These are phyloP conservation scores for Zeugodacus cucurbitae DNA, from an alignment of 1,140 invertebrate species.

Conservation along the genomic window DNA sequence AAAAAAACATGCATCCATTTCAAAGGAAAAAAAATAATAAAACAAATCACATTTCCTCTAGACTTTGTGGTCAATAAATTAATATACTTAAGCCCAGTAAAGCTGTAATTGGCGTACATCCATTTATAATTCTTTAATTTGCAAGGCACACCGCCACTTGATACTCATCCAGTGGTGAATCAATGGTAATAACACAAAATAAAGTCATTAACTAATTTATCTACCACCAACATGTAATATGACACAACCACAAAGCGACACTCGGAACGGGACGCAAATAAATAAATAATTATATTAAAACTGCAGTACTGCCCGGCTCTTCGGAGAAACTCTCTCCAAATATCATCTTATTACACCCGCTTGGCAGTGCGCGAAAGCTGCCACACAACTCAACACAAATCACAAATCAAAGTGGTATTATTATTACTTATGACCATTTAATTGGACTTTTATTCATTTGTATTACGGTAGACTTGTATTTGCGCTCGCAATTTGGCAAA, in stretches of 20 bases:
- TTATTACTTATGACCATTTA: slow-evolving; percentile 67
- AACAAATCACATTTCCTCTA: too few species aligned
- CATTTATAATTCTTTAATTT: too few species aligned
- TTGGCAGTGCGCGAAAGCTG: slow-evolving; percentile 25
- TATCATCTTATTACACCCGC: slow-evolving; percentile 26
- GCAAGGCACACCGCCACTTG: too few species aligned
- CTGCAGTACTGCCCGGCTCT: background rate
- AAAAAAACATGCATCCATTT: too few species aligned
- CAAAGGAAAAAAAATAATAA: too few species aligned
- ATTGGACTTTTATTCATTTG: slow-evolving; percentile 66
- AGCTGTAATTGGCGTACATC: too few species aligned
- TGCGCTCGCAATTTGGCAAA: slow-evolving; percentile 62
- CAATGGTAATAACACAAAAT: background rate
- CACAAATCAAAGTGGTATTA: slow-evolving; percentile 66
- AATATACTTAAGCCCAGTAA: background rate
- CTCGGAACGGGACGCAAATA: background rate
- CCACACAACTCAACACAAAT: slow-evolving; percentile 45
- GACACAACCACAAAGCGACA: background rate
- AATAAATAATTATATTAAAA: background rate
- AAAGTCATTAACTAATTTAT: slow-evolving; percentile 38
- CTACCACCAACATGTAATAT: slow-evolving; percentile 2
- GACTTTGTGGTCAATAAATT: background rate
- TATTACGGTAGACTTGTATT: slow-evolving; percentile 43
- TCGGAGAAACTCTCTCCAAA: background rate
- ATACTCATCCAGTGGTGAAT: background rate